Evolutionary conservation across 1,140 invertebrate species (phyloP).

Genomic region (Steinernema feltiae): DNA sequence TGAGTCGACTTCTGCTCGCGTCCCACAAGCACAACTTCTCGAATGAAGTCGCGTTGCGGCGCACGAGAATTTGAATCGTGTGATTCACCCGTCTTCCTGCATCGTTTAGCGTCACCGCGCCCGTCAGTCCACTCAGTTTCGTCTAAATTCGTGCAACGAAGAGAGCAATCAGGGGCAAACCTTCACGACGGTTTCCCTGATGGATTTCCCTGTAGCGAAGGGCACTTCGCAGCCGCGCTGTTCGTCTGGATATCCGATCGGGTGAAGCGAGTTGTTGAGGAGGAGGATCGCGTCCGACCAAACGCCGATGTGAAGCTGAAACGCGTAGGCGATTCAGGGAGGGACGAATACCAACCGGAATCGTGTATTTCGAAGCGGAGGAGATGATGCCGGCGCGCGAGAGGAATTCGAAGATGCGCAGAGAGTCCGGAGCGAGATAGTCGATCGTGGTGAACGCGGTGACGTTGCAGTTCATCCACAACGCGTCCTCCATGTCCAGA

Average conservation of each 20-base stretch:
- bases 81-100: constrained; percentile 17
- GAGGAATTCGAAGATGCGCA: not conserved
- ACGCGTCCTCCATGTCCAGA: not conserved
- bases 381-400: not conserved
- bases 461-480: not conserved
- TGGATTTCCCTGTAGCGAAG: constrained; percentile 3
- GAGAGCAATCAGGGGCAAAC: no score
- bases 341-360: not conserved
- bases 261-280: constrained; percentile 15
- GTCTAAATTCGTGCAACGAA: no score
- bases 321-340: no score
- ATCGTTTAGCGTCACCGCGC: not conserved
- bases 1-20: not conserved
- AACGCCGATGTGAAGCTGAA: constrained; percentile 16
- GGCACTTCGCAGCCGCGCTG: not conserved
- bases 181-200: constrained; percentile 18
- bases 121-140: not conserved
- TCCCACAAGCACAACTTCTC: constrained; percentile 7
- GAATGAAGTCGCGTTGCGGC: not conserved
- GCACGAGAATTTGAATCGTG: constrained; percentile 17
- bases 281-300: constrained; percentile 20
- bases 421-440: not conserved
- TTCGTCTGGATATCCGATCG: constrained; percentile 18
- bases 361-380: not conserved
- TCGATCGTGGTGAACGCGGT: constrained; percentile 6